Evolutionary conservation across 2,888 invertebrate genomes (phyloP).

Genomic region (Strigamia transsilvanica): DNA sequence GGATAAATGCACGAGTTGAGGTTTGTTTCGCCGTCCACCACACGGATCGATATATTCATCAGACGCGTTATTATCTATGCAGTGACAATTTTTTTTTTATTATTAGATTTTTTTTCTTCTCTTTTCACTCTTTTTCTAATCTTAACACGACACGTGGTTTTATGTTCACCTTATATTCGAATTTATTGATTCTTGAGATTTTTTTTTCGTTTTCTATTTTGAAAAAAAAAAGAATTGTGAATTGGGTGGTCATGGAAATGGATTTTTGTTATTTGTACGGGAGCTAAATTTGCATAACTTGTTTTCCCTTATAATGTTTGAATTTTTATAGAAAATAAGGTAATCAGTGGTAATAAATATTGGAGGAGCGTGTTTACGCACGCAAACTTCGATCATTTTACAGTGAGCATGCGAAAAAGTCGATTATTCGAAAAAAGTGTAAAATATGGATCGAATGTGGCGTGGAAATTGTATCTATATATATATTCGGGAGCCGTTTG

Average conservation of each 20-base stretch:
- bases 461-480: not conserved
- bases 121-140: constrained; percentile 8
- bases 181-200: not conserved
- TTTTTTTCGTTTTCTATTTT: constrained; percentile 9
- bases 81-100: not conserved
- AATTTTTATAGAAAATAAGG: constrained; percentile 28
- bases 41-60: constrained; percentile 39
- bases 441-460: not conserved
- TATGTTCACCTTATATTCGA: not conserved
- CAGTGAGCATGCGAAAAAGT: not conserved
- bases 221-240: not conserved
- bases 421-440: constrained; percentile 16
- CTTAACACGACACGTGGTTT: constrained; percentile 34
- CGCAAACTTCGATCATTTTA: constrained; percentile 45
- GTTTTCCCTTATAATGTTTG: constrained; percentile 43
- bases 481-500: not conserved
- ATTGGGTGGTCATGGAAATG: not conserved
- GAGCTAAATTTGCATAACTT: constrained; percentile 22
- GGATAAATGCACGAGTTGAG: constrained; percentile 32
- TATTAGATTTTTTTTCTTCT: not conserved
- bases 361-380: constrained; percentile 39
- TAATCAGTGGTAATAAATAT: constrained; percentile 46
- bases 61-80: constrained; percentile 40
- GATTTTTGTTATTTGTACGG: constrained; percentile 6
- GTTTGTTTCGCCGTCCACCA: constrained; percentile 27